Base-by-base conservation (phyloP, 2,888 invertebrate genomes). In the Formica aserva region DNA sequence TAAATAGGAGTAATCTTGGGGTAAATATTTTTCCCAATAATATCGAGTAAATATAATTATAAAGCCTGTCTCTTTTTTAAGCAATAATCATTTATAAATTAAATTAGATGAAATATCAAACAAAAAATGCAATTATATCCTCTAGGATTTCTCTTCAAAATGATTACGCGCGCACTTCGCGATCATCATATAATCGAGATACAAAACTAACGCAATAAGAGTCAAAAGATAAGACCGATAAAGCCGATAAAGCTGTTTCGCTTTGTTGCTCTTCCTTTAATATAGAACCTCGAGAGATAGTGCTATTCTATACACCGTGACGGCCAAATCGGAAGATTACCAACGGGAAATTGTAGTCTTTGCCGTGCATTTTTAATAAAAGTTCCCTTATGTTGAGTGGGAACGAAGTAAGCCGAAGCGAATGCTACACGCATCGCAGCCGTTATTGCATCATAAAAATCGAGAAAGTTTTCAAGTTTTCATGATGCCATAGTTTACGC, bases 291-390 rank as follows among this genome's bases (percentile, higher is more conserved):
- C 18, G 11, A 5, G 32, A 57, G 5, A 15, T 38, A 26, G 22
- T 26, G 26, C 15, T 75, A 32, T 41, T 74, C 8, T 62, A 18
- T 11, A 72, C 3, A 22, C 13, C n/a, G 22, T 32, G 48, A 57
- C 65, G 63, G 63, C 22, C 71, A 75, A 88, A 88, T 87, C 82
- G 82, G 76, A 60, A 86, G 86, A 91, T 89, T 89, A 87, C 88
- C 52, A 55, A 35, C 41, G 77, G 55, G 85, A 87, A 89, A 90
- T 87, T 86, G 72, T 87, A 71, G 62, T 77, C 85, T 85, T 88
- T 81, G 69, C 82, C 55, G 69, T 41, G 57, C 67, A 69, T 86
- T 88, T 90, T 91, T 89, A 91, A 91, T 90, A 91, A 90, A 91
- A 91, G 89, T 91, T 91, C 66, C 83, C 85, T 86, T 86, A 89